Evolutionary conservation across 1,140 invertebrate genomes (phyloP).

Genomic region (Diplogasteroides magnus): DNA sequence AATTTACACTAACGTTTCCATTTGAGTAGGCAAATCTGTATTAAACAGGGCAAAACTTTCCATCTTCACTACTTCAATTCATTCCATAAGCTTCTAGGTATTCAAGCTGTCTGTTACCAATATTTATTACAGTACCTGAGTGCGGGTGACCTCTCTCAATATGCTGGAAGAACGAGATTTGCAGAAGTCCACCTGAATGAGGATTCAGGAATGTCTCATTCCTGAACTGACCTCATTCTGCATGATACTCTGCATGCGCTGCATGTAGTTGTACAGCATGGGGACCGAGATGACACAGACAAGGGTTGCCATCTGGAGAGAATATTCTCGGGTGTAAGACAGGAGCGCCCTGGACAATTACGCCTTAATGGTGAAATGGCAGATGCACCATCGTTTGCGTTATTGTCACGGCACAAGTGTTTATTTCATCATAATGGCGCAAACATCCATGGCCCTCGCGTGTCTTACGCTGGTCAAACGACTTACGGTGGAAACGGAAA

Average conservation of each 20-base stretch:
- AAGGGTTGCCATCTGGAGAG: constrained; percentile 41
- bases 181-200: constrained; percentile 39
- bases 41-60: neutral
- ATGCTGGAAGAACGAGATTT: constrained; percentile 44
- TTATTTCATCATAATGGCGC: neutral
- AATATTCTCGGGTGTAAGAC: neutral
- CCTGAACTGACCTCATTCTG: constrained; percentile 36
- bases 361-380: too few relatives aligned
- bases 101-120: too few relatives aligned
- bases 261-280: constrained; percentile 55
- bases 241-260: constrained; percentile 48
- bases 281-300: constrained; percentile 54
- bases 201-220: neutral
- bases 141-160: constrained; percentile 45
- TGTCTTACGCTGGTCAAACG: neutral
- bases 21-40: neutral
- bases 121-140: constrained; percentile 35
- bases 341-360: neutral
- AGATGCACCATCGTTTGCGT: too few relatives aligned
- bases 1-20: neutral
- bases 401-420: too few relatives aligned
- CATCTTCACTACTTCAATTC: too few relatives aligned
- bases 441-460: neutral
- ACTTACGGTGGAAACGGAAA: constrained; percentile 27
- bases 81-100: too few relatives aligned